Evolutionary conservation across 1,140 invertebrate genomes (phyloP), one percentile per base, ranked within the genome.

Genomic region (Samia ricini): DNA sequence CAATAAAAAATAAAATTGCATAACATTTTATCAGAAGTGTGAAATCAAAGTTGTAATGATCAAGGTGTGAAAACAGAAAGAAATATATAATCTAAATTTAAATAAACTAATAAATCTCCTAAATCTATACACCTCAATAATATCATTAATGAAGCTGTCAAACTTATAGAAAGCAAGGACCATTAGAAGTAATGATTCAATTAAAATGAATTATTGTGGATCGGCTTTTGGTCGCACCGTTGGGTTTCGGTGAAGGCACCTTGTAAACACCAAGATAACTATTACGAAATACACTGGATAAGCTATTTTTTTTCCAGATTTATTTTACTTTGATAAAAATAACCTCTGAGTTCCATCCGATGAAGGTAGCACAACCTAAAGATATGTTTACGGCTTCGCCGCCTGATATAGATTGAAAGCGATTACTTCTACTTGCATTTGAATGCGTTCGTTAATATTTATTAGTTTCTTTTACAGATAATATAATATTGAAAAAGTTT

Each of bases 151-250:
- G 82, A 81, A 63, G 68, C 85, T 85, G 85, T 87, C 85, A 82
- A 79, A 76, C 72, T 71, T 83, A 71, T 72, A 83, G 78, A 81
- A 83, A 85, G 76, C 26, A 29, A 29, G 33, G 75, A 75, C 75
- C 75, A 80, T 82, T 81, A 79, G 72, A 56, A 66, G 22, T 73
- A 85, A 85, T 85, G 78, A 81, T 85, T 88, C 81, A 88, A 87
- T 88, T 88, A 83, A 81, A 84, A 83, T 81, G 76, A 87, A 69
- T 81, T 81, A 82, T 81, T 79, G 79, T 80, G 71, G 71, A 81
- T 81, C 73, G 71, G 81, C 76, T 63, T 61, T 62, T 62, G 23
- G 20, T 18, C 26, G 22, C 36, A 15, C 33, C 12, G 12, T 12
- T 42, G n/a, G 10, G 12, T 15, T 10, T 42, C 12, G 8, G 33